Base-by-base conservation (phyloP, 2,888 invertebrate species). In the Digitonthophagus gazella region DNA sequence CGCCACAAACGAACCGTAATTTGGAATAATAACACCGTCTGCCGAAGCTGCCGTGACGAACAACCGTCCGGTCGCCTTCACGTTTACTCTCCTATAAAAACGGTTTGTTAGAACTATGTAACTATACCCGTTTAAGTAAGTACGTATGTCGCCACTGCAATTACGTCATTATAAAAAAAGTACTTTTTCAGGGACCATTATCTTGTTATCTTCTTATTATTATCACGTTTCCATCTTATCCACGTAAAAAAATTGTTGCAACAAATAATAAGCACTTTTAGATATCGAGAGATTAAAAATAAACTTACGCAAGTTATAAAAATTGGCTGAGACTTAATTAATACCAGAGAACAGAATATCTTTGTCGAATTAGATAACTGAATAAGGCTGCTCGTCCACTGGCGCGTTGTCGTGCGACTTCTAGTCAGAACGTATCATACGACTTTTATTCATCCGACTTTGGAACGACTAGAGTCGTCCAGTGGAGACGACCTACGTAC, bases 1-100 rank as follows among this genome's bases (percentile, higher is more conserved):
- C 61, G 61, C 61, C 61, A 61, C 61, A 61, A 61, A 61, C 61
- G 61, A 20, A 61, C 61, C 61, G 61, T 61, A 61, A 61, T 61
- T 20, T 61, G 61, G 61, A 61, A 61, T 61, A 61, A 61, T 61
- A 61, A 61, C 19, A 61, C 16, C 18, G 61, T 61, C 61, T 61
- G 61, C 61, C 61, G 18, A 61, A 15, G 18, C 61, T 44, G 28
- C 28, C 28, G 28, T 44, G 28, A 44, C 28, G 28, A 44, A 44
- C 28, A 44, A 44, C 28, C 28, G 28, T 44, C 28, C 28, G 11
- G 28, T 8, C 6, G 11, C 28, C 6, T 44, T 44, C 28, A 44
- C 28, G 28, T 44, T 44, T 44, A 44, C 8, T 44, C 28, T 44
- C 28, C 28, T 44, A 44, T 44, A 44, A 44, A 44, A 44, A 44